Base-by-base conservation (phyloP, 2,797 vertebrate species). In the Limnodromus scolopaceus region DNA sequence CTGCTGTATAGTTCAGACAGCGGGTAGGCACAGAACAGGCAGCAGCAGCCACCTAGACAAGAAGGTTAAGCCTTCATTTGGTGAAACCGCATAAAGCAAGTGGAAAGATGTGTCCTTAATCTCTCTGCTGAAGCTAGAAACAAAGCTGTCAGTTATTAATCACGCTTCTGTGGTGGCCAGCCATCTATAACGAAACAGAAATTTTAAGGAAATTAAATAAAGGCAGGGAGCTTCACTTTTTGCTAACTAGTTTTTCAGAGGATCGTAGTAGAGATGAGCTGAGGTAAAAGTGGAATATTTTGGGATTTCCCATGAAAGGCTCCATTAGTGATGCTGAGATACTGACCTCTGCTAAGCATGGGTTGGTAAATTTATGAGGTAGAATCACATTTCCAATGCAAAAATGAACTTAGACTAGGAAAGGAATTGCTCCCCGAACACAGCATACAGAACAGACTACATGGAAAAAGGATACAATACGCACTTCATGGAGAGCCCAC, bases 401-500 rank as follows among this genome's bases (percentile, higher is more conserved):
- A 69, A 92, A 66, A 24, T 41, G 24, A 84, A 49, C 32, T n/a
- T 53, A 14, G 28, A 81, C 38, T 36, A 32, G 10, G 22, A 81
- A 82, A 27, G 9, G 12, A 92, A 76, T 5, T 86, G n/a, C 55
- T 90, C 30, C 38, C 55, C 61, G 39, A 34, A 63, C 64, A 93
- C 17, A 57, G 63, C 30, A 51, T 1, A 36, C 6, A 38, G 63
- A 82, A 51, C 54, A 85, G 55, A 19, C 34, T 3, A 32, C 24
- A 12, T 10, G 74, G 68, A 46, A 93, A 85, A 98, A 99, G 98
- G 99, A 99, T 99, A 99, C 99, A 84, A 99, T 98, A 45, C 99
- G 98, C 89, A 99, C 99, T 98, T 99, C 99, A 16, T 99, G 99
- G 82, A 99, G 98, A 2, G 99, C 98, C 99, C 99, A 99, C 96